Base-by-base conservation (phyloP, 1,140 invertebrate genomes). In the Oryctes rhinoceros region DNA sequence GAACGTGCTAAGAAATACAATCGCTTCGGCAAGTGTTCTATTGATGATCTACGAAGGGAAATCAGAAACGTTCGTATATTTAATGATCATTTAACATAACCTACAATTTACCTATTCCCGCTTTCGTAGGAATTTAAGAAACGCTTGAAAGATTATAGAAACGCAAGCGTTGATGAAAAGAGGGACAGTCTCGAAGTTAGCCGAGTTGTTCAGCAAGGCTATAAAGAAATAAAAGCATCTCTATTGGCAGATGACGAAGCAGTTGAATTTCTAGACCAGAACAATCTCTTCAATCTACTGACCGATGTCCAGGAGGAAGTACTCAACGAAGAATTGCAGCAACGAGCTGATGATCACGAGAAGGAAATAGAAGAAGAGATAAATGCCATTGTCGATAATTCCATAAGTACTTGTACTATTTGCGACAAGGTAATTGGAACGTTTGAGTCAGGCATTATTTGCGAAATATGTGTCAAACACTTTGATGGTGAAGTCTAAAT, bases 61-160 rank as follows among this genome's bases (percentile, higher is more conserved):
- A 78, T 78, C n/a, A n/a, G 24, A 78, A 78, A 48, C 11, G 76
- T 78, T 20, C 48, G 44, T 30, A 53, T 37, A 18, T 59, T 30
- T 30, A 30, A 74, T 7, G 6, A 30, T 67, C 65, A 67, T 62
- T 20, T 9, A 53, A 53, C 49, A 18, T 78, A 24, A 78, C 44
- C 37, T 49, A 9, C 13, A 9, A 30, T 78, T 20, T 47, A 20
- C 20, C 24, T 78, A 24, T 53, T 78, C 13, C 30, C 24, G 11
- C 39, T 59, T 71, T 71, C 5, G 18, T 78, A 78, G 76, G 48
- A 78, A 13, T 78, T 78, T 18, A 78, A 59, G 20, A 59, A 48
- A 11, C 44, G 76, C 9, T 24, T 78, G 18, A 48, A 78, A 20
- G 44, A 20, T 13, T 35, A 67, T 13, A 67, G 65, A 67, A 30